Evolutionary conservation across 2,797 vertebrate species (phyloP).

Genomic region (Rhadinocentrus ornatus): DNA sequence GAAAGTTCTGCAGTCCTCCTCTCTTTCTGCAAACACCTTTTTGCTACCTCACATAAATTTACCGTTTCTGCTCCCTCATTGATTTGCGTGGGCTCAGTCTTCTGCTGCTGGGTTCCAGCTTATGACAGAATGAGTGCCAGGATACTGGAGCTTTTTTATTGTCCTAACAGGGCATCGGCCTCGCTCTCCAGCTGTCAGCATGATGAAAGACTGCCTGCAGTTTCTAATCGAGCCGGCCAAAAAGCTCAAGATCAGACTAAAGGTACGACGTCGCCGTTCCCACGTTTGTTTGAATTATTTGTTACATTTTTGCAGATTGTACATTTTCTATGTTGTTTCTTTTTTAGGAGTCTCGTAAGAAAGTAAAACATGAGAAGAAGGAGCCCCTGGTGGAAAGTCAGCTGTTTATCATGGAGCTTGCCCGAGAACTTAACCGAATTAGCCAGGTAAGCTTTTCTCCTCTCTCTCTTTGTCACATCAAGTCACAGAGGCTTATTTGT

Average conservation of each 20-base stretch:
- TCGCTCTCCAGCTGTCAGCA: constrained; percentile 66
- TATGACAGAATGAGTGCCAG: constrained; percentile 52
- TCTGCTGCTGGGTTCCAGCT: constrained; percentile 46
- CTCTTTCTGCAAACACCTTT: constrained; percentile 26
- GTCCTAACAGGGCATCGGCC: constrained; percentile 58
- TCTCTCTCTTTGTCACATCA: background rate
- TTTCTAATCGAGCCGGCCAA: constrained; percentile 85
- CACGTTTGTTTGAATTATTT: too few species aligned
- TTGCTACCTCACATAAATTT: constrained; percentile 59
- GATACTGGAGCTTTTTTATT: constrained; percentile 60
- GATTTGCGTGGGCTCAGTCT: constrained; percentile 55
- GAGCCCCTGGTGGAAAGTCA: constrained; percentile 81
- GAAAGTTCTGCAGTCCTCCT: constrained; percentile 68
- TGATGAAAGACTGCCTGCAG: constrained; percentile 86
- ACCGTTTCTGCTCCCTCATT: constrained; percentile 64
- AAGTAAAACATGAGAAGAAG: constrained; percentile 77
- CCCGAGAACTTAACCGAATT: constrained; percentile 81
- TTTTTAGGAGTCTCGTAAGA: constrained; percentile 79
- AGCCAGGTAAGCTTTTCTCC: constrained; percentile 72
- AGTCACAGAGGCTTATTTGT: background rate
- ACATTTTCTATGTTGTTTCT: background rate
- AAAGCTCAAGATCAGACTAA: constrained; percentile 83
- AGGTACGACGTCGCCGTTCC: constrained; percentile 62
- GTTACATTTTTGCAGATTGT: too few species aligned
- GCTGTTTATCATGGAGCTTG: constrained; percentile 84